Evolutionary conservation across 2,797 vertebrate genomes (phyloP), one percentile per base, ranked within the genome.

Genomic region (Tauraco hartlaubi): DNA sequence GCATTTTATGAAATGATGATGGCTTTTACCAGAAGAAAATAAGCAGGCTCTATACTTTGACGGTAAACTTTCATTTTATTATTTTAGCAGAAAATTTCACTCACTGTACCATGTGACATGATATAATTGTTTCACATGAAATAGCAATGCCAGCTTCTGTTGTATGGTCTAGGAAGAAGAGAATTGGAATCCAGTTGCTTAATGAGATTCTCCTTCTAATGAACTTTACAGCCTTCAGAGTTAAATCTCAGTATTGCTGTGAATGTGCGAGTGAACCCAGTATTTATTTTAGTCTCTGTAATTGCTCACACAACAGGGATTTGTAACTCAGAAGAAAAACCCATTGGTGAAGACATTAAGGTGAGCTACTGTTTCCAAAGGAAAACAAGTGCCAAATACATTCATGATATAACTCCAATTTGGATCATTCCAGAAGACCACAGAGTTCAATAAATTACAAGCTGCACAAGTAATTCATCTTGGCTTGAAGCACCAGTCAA

Each of bases 1-100:
- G 9, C 29, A 33, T 91, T 96, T 94, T 91, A 79, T 92, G 39
- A 91, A 84, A 18, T 94, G 96, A 95, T 84, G 49, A 95, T 76
- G 48, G 41, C 31, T 96, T 97, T 88, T 56, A 78, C 8, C 23
- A 56, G 55, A 74, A 68, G n/a, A 85, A 94, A 97, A 91, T 68
- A 68, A 88, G 48, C 26, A 85, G 52, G 71, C 20, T 94, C 33
- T 44, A 61, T 59, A 90, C 16, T 88, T 92, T 44, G 48, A 93
- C 41, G 90, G 37, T 44, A 97, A 97, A 76, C 23, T 76, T 88
- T 14, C 29, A 88, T 88, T 95, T 92, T 49, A 92, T 92, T 69
- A 90, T 93, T 96, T 94, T 74, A 56, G 78, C 78, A 96, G 69
- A 62, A 94, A 96, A 87, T 41, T 37, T 67, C 64, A 92, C 28